Base-by-base conservation (phyloP, 2,113 vertebrate genomes). In the Ondatra zibethicus region DNA sequence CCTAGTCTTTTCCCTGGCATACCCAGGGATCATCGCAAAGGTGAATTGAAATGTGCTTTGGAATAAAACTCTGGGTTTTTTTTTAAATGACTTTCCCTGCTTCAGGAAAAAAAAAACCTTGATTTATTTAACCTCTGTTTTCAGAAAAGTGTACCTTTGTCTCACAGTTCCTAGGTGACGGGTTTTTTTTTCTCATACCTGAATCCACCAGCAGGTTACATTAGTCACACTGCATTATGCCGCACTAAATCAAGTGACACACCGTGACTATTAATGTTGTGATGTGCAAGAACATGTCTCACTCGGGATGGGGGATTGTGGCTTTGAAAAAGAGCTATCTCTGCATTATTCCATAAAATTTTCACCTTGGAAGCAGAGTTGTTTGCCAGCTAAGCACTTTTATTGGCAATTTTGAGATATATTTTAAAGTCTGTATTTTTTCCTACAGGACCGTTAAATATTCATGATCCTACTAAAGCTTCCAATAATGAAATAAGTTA, bases 181-280 rank as follows among this genome's bases (percentile, higher is more conserved):
- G 68, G 61, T 13, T 97, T 97, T 98, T 13, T 97, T 97, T 98
- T 97, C 95, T 95, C 23, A 50, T 55, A 75, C 1, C 29, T 96
- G 91, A 92, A 93, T 88, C 96, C 97, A 75, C 89, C 19, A 92
- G 97, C 17, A 29, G 89, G 36, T 96, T 96, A 80, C 94, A 97
- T 98, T 97, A 97, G 87, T 97, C 97, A 98, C 97, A 97, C 88
- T 90, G 96, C 90, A 98, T 98, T 97, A 96, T 98, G 94, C 92
- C 85, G 1, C 68, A 97, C 89, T 97, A 97, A 97, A 97, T 97
- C 97, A 97, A 94, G 91, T 96, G 94, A 95, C 70, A 96, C 90
- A 94, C 82, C 85, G 89, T 95, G 95, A 95, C 94, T 98, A 85
- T 97, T 98, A 97, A 98, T 92, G 77, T 86, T 97, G 96, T 95